Percentiles rank a stretch among this genome's conserved stretches.
These are phyloP conservation scores for Epistrophella euchroma DNA, from an alignment of 2,888 invertebrate species.

Conservation along the genomic window DNA sequence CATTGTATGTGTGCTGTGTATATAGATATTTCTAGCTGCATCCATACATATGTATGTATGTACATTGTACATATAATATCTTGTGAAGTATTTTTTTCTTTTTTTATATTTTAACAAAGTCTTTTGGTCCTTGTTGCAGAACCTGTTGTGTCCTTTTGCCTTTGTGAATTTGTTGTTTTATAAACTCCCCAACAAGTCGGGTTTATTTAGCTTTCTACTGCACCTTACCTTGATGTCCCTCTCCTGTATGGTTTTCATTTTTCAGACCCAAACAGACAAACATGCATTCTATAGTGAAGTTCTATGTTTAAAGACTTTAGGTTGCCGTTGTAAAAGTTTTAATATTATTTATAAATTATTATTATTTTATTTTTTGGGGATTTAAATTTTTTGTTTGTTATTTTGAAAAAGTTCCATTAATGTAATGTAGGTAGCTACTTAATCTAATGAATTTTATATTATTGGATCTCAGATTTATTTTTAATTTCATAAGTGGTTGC, in stretches of 20 bases:
- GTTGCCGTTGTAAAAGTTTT: constrained; percentile 18
- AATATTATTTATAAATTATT: neutral
- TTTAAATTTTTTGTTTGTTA: no score
- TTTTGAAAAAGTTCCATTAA: no score
- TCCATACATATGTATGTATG: neutral
- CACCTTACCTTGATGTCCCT: neutral
- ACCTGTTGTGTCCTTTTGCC: constrained; percentile 63
- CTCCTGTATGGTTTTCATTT: neutral
- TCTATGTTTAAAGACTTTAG: neutral
- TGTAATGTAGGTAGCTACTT: no score
- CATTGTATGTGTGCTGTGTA: constrained; percentile 5
- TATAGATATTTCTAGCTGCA: neutral
- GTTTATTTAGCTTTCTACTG: constrained; percentile 52
- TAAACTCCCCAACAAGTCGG: constrained; percentile 34
- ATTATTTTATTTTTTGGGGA: no score
- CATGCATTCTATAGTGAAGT: neutral
- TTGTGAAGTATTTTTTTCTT: neutral
- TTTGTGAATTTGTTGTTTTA: constrained; percentile 62
- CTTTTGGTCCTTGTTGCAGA: constrained; percentile 38
- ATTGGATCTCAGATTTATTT: no score
- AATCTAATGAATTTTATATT: no score
- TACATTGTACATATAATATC: neutral
- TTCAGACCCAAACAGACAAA: constrained; percentile 11
- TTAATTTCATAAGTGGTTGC: no score
- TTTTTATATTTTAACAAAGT: constrained; percentile 25